Base-by-base conservation (phyloP, 2,888 invertebrate species). In the Coremacera marginata region DNA sequence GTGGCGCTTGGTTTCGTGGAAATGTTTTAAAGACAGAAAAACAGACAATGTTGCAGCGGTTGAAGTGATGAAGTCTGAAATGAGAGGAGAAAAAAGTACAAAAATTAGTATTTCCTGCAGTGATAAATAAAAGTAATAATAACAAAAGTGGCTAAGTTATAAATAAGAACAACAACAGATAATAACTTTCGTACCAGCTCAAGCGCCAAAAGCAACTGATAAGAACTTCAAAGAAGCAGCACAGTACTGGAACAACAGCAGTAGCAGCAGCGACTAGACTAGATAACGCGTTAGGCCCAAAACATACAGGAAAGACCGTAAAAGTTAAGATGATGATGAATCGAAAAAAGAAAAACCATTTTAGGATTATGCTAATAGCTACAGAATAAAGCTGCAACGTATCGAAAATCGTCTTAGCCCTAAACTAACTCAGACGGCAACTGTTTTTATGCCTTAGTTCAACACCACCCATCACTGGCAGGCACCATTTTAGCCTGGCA, bases 61-160 rank as follows among this genome's bases (percentile, higher is more conserved):
- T 63, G 63, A 34, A 63, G 63, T 44, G 44, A 34, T 34, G 68
- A 51, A 51, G 51, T 31, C 68, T 68, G 68, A 22, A 68, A 68
- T 16, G 44, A 44, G 44, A 44, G 44, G 7, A 1, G 49, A 68
- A 16, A 68, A 11, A 68, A 22, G 51, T n/a, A 44, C 8, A 67
- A 25, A 51, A 68, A 68, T 68, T 68, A 68, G 27, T 31, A 68
- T 68, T 51, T 51, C 51, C 51, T 68, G 49, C 25, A 51, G 49
- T 27, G 25, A 55, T 34, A 70, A 70, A 37, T 19, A 37, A 31
- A 7, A 65, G 3, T 19, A 34, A 34, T 34, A 65, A n/a, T 34
- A 19, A 27, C 19, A 62, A 27, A 19, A 55, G 55, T 22, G 19
- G 22, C 19, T 55, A 27, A 11, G 25, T 1, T 27, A 27, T 31